phyloP scores from a whole-genome alignment of 2,113 vertebrate genomes.

The Cryptomyrus ogoouensis region DNA sequence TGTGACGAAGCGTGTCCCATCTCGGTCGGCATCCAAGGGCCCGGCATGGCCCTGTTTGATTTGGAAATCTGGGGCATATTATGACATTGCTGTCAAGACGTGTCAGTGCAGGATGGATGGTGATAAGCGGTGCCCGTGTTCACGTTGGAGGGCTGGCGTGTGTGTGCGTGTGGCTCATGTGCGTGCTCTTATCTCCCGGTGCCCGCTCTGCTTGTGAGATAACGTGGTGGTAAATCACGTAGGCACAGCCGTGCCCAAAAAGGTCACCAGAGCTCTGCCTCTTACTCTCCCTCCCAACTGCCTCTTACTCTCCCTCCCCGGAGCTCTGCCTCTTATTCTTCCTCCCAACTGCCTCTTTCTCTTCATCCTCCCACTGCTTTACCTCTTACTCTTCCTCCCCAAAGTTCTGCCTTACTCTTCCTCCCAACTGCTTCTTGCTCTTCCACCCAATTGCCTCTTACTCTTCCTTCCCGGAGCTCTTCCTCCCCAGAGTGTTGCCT shows the following conservation, averaged over 20 bases:
- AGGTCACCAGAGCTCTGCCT: neutral
- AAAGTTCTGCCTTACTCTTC: neutral
- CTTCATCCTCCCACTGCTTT: neutral
- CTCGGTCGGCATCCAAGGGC: neutral
- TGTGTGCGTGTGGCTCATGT: constrained; percentile 8
- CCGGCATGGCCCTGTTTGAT: neutral
- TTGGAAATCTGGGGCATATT: constrained; percentile 23
- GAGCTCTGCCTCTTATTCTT: neutral
- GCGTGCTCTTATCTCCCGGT: neutral
- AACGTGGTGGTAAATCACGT: neutral
- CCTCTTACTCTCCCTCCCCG: neutral
- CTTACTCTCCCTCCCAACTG: neutral
- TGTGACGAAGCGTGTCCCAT: neutral
- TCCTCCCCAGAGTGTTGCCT: neutral
- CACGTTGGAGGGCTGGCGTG: neutral
- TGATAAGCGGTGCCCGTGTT: neutral
- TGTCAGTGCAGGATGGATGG: neutral
- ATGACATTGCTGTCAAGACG: constrained; percentile 9
- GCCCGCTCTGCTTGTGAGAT: neutral
- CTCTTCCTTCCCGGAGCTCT: neutral
- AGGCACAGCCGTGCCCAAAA: neutral
- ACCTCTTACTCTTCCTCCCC: neutral
- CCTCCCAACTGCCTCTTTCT: neutral
- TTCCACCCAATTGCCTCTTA: neutral
- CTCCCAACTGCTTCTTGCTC: neutral